phyloP scores from a whole-genome alignment of 2,113 vertebrate species.

The Muntiacus muntjak region DNA sequence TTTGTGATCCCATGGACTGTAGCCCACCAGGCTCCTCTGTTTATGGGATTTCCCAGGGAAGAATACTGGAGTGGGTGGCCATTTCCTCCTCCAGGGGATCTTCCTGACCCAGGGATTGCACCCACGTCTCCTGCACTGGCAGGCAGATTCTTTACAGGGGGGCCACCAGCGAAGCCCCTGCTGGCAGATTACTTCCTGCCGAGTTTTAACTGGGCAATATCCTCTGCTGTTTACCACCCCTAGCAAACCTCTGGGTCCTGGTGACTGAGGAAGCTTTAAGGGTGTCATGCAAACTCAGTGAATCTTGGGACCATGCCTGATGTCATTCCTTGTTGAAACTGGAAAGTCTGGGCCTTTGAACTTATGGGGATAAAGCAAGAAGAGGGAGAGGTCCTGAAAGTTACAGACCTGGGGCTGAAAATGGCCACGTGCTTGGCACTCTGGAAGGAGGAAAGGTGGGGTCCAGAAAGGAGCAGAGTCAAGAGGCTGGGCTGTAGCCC shows the following conservation, averaged over 20 bases:
- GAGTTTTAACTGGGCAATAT: not conserved
- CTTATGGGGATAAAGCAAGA: not conserved
- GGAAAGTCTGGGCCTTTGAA: not conserved
- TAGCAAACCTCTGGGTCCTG: not conserved
- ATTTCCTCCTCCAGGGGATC: not conserved
- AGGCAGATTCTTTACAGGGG: not conserved
- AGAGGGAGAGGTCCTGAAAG: not conserved
- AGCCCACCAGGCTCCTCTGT: not conserved
- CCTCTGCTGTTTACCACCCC: not conserved
- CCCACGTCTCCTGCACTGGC: not conserved
- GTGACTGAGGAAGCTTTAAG: not conserved
- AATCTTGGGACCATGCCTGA: not conserved
- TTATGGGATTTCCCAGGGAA: not conserved
- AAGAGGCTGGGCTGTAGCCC: not conserved
- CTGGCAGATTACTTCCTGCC: not conserved
- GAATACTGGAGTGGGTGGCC: not conserved
- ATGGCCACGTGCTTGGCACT: not conserved
- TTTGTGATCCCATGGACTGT: not conserved
- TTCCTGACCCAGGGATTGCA: not conserved
- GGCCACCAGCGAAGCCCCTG: not conserved
- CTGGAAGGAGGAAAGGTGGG: not conserved
- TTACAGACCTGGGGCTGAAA: not conserved
- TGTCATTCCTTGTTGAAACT: not conserved
- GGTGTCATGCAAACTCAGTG: not conserved
- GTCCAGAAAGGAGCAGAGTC: not conserved